A percentile compares a stretch with the other conserved stretches of the same genome.
phyloP scores from a whole-genome alignment of 2,797 vertebrate genomes.

The Sebastes wilsoni region DNA sequence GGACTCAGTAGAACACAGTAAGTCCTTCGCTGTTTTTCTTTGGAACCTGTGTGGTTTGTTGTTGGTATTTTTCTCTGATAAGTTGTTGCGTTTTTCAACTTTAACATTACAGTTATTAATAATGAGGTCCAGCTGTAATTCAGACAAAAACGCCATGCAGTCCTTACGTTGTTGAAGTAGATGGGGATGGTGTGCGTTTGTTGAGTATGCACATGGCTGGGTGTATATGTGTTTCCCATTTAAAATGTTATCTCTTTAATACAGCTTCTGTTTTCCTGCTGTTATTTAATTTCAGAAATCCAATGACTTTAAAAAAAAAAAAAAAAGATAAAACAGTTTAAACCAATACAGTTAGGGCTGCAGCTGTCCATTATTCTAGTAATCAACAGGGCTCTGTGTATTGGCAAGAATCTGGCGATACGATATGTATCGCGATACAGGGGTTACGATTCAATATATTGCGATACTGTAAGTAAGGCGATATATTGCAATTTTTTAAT shows the following conservation, averaged over 20 bases:
- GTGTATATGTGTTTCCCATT: background rate
- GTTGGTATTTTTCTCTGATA: background rate
- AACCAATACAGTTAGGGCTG: too few relatives aligned
- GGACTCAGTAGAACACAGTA: constrained; percentile 2
- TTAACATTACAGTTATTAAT: background rate
- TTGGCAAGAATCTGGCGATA: too few relatives aligned
- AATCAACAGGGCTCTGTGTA: too few relatives aligned
- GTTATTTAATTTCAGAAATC: background rate
- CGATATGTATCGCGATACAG: too few relatives aligned
- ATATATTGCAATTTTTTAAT: too few relatives aligned
- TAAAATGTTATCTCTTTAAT: background rate
- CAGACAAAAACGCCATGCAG: background rate
- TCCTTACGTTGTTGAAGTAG: background rate
- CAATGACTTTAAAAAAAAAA: too few relatives aligned
- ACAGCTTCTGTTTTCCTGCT: background rate
- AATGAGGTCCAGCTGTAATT: background rate
- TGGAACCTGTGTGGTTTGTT: background rate
- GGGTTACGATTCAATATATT: too few relatives aligned
- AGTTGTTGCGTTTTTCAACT: background rate
- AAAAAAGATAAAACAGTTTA: background rate
- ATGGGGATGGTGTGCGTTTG: background rate
- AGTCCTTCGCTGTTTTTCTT: background rate
- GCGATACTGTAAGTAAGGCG: too few relatives aligned
- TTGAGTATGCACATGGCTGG: background rate
- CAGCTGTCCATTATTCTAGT: too few relatives aligned